A percentile compares a stretch with the other conserved stretches of the same genome.
Conservation (phyloP, 1,140 invertebrate genomes). For the Carcinoscorpius rotundicauda region DNA sequence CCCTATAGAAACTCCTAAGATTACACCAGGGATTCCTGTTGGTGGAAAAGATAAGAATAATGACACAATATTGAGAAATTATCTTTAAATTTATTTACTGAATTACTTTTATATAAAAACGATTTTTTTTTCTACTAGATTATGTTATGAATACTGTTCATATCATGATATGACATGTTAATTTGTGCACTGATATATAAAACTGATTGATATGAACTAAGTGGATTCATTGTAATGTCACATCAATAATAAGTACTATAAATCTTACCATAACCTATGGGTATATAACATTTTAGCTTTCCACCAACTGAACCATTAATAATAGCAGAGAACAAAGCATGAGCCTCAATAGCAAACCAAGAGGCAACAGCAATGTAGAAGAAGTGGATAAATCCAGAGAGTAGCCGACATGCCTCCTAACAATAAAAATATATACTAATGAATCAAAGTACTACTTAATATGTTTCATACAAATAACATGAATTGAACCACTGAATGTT, state of each 20-base stretch:
- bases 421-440: background rate
- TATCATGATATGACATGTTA: background rate
- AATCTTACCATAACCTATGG: constrained; percentile 26
- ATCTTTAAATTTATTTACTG: too few relatives aligned
- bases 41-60: background rate
- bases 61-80: background rate
- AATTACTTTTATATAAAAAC: too few relatives aligned
- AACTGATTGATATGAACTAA: background rate
- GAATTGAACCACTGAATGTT: constrained; percentile 4
- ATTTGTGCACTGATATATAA: background rate
- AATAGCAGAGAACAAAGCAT: constrained; percentile 27
- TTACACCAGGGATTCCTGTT: constrained; percentile 1
- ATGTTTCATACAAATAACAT: background rate
- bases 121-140: background rate
- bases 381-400: constrained; percentile 27
- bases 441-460: background rate
- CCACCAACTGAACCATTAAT: constrained; percentile 28
- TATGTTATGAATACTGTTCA: background rate
- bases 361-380: constrained; percentile 25
- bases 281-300: constrained; percentile 23
- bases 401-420: constrained; percentile 24
- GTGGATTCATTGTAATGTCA: too few relatives aligned
- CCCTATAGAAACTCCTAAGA: constrained; percentile 3
- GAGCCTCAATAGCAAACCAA: constrained; percentile 25
- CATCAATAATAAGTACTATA: background rate